These are phyloP conservation scores for Dryomyza anilis DNA, from an alignment of 2,888 invertebrate species.

Conservation along the genomic window DNA sequence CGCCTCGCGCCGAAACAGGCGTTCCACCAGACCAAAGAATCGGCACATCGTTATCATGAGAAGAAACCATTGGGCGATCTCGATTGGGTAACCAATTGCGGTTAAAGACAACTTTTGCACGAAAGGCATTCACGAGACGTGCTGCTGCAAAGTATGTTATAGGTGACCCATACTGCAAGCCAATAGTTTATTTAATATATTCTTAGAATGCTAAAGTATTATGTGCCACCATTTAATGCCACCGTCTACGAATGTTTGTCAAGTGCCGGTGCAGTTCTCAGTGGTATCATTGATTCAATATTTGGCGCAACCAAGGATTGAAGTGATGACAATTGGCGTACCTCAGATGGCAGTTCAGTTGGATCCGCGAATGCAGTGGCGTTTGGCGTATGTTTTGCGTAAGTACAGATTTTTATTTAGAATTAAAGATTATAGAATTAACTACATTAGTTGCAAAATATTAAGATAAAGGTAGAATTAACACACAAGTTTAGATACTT, in stretches of 20 bases:
- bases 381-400: conserved; percentile 81
- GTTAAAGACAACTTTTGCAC: conserved; percentile 96
- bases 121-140: conserved; percentile 76
- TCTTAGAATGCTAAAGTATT: conserved; percentile 81
- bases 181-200: no score
- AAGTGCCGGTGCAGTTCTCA: conserved; percentile 76
- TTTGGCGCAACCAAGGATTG: conserved; percentile 78
- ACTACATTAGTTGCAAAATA: no score
- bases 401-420: no score
- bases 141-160: conserved; percentile 65
- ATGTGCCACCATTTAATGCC: conserved; percentile 87
- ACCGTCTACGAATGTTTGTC: conserved; percentile 82
- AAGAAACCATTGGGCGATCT: conserved; percentile 63
- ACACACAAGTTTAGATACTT: no score
- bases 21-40: conserved; percentile 67
- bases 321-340: conserved; percentile 66
- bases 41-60: conserved; percentile 65
- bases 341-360: conserved; percentile 96
- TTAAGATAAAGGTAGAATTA: no score
- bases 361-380: conserved; percentile 96
- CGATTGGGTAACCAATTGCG: conserved; percentile 84
- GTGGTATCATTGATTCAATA: conserved; percentile 84
- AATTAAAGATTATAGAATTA: no score
- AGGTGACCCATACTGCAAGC: no score
- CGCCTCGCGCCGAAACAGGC: conserved; percentile 71